Evolutionary conservation across 30 jellyfish, hydroid and myxozoan species (phyloP).

Genomic region (Aurelia sp.): DNA sequence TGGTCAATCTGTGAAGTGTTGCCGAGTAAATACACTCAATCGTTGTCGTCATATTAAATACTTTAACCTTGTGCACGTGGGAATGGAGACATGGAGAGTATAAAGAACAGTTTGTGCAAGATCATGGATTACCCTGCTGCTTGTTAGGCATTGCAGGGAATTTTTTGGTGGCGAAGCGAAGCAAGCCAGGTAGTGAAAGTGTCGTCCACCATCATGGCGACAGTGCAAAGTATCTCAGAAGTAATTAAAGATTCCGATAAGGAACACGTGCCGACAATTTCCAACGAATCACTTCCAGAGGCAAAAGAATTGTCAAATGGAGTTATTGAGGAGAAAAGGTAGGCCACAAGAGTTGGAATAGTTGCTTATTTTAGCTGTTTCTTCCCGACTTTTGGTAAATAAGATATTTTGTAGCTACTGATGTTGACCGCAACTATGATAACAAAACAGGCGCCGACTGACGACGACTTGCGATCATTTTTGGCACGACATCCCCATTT

Average conservation of each 20-base stretch:
- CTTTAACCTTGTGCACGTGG: constrained; percentile 35
- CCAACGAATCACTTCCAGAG: constrained; percentile 1
- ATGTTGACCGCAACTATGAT: constrained; percentile 49
- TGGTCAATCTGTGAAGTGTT: constrained; percentile 67
- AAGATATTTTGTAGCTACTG: constrained; percentile 50
- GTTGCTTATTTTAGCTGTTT: neutral
- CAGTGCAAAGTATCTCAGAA: constrained; percentile 65
- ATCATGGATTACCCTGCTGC: neutral
- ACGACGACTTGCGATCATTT: neutral
- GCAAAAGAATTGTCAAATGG: neutral
- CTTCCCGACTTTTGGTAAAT: constrained; percentile 27
- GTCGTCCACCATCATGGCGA: constrained; percentile 57
- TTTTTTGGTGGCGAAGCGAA: neutral
- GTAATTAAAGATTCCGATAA: constrained; percentile 42
- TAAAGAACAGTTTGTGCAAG: neutral
- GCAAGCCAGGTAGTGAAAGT: neutral
- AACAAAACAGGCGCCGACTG: constrained; percentile 45
- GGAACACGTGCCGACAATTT: constrained; percentile 67
- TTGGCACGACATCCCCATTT: neutral
- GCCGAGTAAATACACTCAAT: constrained; percentile 40
- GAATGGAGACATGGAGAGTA: neutral
- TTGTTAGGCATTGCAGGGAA: neutral
- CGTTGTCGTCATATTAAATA: constrained; percentile 49
- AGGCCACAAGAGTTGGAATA: neutral
- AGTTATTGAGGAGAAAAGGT: constrained; percentile 46